Conservation (phyloP, 1,140 invertebrate genomes). For the Drosophila pandora region DNA sequence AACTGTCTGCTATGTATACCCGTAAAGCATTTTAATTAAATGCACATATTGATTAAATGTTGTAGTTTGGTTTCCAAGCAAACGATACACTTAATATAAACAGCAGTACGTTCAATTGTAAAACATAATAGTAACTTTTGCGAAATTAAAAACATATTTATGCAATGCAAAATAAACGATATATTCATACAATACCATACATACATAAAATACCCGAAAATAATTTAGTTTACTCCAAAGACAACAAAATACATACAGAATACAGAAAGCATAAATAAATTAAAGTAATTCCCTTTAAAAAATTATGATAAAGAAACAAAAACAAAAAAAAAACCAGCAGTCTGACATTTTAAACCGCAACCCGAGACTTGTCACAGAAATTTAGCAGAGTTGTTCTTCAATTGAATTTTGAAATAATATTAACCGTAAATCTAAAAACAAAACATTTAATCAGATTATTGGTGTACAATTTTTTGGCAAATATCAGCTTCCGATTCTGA, state of each 20-base stretch:
- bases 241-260: constrained; percentile 10
- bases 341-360: constrained; percentile 40
- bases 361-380: constrained; percentile 37
- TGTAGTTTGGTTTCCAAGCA: constrained; percentile 72
- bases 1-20: constrained; percentile 63
- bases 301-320: constrained; percentile 24
- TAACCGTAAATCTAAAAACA: constrained; percentile 40
- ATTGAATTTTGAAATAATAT: constrained; percentile 60
- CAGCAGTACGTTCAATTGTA: constrained; percentile 38
- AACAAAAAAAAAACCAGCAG: not conserved
- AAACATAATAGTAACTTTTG: constrained; percentile 43
- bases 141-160: constrained; percentile 42
- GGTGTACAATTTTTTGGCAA: constrained; percentile 62
- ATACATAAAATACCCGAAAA: constrained; percentile 37
- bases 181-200: constrained; percentile 50
- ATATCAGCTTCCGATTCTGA: constrained; percentile 76
- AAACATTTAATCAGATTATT: constrained; percentile 60
- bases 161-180: constrained; percentile 48
- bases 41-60: constrained; percentile 65
- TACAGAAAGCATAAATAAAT: constrained; percentile 16
- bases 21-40: constrained; percentile 62
- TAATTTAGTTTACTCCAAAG: constrained; percentile 43
- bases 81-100: constrained; percentile 56
- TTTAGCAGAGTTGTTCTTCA: constrained; percentile 67
- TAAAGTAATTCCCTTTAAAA: constrained; percentile 18